phyloP scores from a whole-genome alignment of 2,113 vertebrate species.

The Psittacula cyanocephala region DNA sequence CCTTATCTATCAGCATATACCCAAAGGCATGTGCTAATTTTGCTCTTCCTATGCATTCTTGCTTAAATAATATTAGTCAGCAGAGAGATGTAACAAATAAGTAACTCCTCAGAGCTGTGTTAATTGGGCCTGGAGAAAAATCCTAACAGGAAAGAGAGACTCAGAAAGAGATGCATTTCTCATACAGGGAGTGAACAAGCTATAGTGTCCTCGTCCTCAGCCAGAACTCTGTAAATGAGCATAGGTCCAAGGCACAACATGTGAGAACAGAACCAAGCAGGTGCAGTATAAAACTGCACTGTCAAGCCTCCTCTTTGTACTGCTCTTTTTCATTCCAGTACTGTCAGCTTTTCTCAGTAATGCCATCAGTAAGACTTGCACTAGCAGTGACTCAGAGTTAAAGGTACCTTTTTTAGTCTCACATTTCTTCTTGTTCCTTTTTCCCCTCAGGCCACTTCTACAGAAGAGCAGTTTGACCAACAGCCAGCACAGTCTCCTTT shows the following conservation, averaged over 20 bases:
- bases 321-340: neutral
- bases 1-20: neutral
- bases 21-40: neutral
- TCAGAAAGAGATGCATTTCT: neutral
- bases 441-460: slow-evolving; percentile 19
- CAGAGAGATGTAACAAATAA: neutral
- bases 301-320: neutral
- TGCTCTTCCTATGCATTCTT: neutral
- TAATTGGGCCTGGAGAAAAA: neutral
- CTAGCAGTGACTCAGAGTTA: neutral
- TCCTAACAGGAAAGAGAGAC: neutral
- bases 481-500: slow-evolving; percentile 5
- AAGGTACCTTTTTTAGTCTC: neutral
- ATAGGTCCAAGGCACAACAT: rapidly evolving
- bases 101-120: neutral
- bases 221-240: neutral
- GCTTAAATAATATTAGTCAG: neutral
- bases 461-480: slow-evolving; percentile 50
- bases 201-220: neutral
- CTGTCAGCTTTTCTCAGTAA: neutral
- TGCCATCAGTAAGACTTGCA: rapidly evolving
- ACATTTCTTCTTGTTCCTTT: neutral
- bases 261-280: neutral
- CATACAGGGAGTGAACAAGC: neutral
- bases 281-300: neutral